phyloP scores from a whole-genome alignment of 2,113 vertebrate genomes.

The Oreochromis aureus region DNA sequence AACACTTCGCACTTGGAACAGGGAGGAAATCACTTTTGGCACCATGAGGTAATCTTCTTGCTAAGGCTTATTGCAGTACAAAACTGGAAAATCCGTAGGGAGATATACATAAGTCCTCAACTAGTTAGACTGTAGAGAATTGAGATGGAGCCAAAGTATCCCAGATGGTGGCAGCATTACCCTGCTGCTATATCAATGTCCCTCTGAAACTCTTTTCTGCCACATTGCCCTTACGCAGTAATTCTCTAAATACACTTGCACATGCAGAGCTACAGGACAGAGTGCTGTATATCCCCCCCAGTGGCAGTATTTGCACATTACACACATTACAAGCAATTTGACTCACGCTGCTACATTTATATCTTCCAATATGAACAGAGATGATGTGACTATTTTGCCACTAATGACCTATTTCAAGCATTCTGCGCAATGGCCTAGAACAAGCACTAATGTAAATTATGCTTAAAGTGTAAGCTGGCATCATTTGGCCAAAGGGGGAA shows the following conservation, averaged over 20 bases:
- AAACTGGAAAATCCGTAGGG: not conserved
- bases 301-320: constrained; percentile 57
- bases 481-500: constrained; percentile 51
- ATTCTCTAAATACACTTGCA: constrained; percentile 27
- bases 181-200: constrained; percentile 8
- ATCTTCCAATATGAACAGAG: constrained; percentile 39
- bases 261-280: constrained; percentile 22
- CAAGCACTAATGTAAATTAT: constrained; percentile 61
- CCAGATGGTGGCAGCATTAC: constrained; percentile 65
- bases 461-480: constrained; percentile 57
- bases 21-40: not conserved
- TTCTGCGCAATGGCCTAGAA: constrained; percentile 49
- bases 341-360: constrained; percentile 50
- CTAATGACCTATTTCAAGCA: constrained; percentile 54
- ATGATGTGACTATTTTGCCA: constrained; percentile 49
- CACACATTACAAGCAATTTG: constrained; percentile 58
- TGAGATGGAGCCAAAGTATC: not conserved
- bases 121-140: constrained; percentile 17
- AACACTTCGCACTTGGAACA: not conserved
- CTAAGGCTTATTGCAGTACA: not conserved
- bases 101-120: not conserved
- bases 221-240: constrained; percentile 25
- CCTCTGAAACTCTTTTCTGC: constrained; percentile 30
- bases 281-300: constrained; percentile 25
- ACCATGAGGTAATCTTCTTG: constrained; percentile 3